A percentile compares a stretch with the other conserved stretches of the same genome.
Evolutionary conservation across 2,113 vertebrate species (phyloP).

Genomic region (Cryptomyrus ogoouensis): DNA sequence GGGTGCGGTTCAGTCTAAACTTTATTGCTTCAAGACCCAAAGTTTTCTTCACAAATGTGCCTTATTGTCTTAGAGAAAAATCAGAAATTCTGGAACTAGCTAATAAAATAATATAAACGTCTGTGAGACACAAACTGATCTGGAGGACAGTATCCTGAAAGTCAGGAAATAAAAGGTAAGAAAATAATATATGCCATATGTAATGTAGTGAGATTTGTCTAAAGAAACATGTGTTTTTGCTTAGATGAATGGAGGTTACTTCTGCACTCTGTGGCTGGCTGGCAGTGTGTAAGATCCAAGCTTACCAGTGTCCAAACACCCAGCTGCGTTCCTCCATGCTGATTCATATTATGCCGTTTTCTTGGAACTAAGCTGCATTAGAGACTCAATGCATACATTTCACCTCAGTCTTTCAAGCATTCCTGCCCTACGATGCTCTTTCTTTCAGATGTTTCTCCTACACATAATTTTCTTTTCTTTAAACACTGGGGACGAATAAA

Average conservation of each 20-base stretch:
- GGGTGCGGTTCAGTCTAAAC: neutral
- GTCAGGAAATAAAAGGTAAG: slow-evolving; percentile 6
- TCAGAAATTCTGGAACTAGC: neutral
- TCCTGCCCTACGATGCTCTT: neutral
- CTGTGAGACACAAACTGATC: neutral
- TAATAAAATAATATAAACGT: neutral
- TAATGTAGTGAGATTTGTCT: neutral
- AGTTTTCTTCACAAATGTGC: neutral
- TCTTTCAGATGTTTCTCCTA: neutral
- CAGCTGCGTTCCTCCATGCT: neutral
- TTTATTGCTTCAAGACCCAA: neutral
- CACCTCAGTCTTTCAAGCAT: neutral
- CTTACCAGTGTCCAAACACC: neutral
- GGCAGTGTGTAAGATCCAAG: neutral
- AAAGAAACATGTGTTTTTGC: slow-evolving; percentile 8
- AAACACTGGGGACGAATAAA: neutral
- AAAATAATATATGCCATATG: slow-evolving; percentile 8
- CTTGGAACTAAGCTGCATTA: neutral
- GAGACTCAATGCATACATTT: neutral
- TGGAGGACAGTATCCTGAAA: neutral
- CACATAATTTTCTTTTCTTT: neutral
- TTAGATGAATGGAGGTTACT: neutral
- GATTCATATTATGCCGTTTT: neutral
- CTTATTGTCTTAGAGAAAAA: neutral
- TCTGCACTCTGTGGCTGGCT: neutral